Conservation (phyloP, 2,797 vertebrate genomes). For the Cygnus olor region DNA sequence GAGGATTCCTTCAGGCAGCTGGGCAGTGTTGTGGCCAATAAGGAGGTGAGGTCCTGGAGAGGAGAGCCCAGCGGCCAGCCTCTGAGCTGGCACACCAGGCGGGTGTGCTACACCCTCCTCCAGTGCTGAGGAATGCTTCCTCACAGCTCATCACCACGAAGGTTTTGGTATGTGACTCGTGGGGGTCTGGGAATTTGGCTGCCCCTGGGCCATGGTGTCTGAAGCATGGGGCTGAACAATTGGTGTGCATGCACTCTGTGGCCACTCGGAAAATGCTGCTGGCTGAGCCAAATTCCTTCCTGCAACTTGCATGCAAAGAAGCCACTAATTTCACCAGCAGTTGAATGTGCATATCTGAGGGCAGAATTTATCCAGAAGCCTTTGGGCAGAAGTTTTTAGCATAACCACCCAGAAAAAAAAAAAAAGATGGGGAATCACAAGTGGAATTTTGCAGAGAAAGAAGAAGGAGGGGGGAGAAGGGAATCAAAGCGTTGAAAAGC, state of each 20-base stretch:
- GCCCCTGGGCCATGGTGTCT: background rate
- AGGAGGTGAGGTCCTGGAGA: background rate
- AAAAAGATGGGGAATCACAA: background rate
- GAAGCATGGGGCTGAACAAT: background rate
- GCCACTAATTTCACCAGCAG: slow-evolving; percentile 8
- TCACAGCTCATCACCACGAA: background rate
- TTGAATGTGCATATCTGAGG: background rate
- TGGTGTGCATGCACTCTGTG: background rate
- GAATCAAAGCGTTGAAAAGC: slow-evolving; percentile 3
- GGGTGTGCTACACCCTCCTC: background rate
- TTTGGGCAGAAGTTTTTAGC: slow-evolving; percentile 6
- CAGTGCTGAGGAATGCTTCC: background rate
- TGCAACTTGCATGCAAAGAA: background rate
- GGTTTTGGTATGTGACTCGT: background rate
- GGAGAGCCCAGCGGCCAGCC: background rate
- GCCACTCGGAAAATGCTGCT: background rate
- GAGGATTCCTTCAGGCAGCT: background rate
- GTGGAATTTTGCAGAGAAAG: background rate
- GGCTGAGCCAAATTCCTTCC: background rate
- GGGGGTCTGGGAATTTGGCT: background rate
- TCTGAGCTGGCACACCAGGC: background rate
- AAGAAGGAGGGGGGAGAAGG: accelerated
- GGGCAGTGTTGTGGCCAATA: background rate
- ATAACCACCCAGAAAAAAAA: background rate
- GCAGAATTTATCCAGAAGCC: background rate